These are phyloP conservation scores for Momotus momota DNA, from an alignment of 2,797 vertebrate species.

Conservation along the genomic window DNA sequence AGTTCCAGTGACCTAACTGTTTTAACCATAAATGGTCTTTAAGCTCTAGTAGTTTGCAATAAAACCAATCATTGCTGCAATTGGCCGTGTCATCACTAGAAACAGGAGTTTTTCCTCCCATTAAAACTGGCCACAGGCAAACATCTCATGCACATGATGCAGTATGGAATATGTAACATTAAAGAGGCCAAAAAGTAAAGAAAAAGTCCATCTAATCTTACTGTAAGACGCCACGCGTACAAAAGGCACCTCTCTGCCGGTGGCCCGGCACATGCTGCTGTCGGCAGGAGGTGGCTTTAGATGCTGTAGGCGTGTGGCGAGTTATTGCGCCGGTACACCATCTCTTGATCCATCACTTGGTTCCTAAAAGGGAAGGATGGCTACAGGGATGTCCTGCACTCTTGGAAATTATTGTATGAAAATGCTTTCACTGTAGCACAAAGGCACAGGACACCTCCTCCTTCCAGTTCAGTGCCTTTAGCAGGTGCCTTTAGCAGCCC, in stretches of 20 bases:
- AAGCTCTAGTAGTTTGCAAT: conserved; percentile 55
- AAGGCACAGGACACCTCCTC: accelerated
- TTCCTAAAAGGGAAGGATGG: neutral
- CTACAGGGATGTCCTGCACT: neutral
- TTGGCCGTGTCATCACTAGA: neutral
- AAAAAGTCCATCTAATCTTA: neutral
- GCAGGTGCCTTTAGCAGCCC: neutral
- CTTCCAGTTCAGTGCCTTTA: neutral
- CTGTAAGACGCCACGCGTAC: accelerated
- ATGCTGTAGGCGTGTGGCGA: neutral
- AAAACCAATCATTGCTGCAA: conserved; percentile 14
- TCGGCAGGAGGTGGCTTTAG: neutral
- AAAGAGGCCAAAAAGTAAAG: neutral
- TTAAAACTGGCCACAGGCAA: neutral
- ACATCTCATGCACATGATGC: neutral
- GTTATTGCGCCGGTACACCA: neutral
- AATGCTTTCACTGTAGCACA: accelerated
- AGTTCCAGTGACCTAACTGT: conserved; percentile 55
- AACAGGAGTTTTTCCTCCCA: neutral
- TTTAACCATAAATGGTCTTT: conserved; percentile 61
- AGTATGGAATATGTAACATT: neutral
- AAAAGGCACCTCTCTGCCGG: neutral
- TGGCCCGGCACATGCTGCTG: neutral
- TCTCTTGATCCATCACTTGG: neutral
- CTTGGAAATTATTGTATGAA: neutral